A percentile compares a stretch with the other conserved stretches of the same genome.
Evolutionary conservation across 2,888 invertebrate species (phyloP).

Genomic region (Asteroscopus sphinx): DNA sequence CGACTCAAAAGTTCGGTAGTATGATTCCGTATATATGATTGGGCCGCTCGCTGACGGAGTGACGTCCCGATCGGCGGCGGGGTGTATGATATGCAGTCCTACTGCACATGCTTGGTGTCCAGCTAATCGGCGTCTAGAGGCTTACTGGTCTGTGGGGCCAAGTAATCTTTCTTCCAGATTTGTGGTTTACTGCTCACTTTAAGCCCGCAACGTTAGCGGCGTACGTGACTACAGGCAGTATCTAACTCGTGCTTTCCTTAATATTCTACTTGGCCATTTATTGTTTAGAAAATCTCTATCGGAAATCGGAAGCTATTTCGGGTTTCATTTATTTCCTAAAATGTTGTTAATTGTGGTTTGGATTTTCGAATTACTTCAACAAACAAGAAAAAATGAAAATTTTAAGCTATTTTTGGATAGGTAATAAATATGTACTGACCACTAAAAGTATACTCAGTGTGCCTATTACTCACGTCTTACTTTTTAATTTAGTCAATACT

Average conservation of each 20-base stretch:
- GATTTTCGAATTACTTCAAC: not conserved
- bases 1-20: no score
- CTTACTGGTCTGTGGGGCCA: conserved; percentile 17
- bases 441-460: no score
- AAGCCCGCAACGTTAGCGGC: conserved; percentile 30
- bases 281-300: conserved; percentile 9
- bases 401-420: not conserved
- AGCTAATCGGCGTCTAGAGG: no score
- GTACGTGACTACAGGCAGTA: conserved; percentile 28
- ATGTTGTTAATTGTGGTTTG: not conserved
- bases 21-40: no score
- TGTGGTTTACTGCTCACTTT: conserved; percentile 38
- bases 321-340: not conserved
- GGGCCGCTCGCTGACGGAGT: no score
- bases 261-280: conserved; percentile 28
- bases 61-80: no score
- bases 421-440: no score
- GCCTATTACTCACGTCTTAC: no score
- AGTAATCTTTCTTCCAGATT: conserved; percentile 37
- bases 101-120: no score
- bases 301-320: not conserved
- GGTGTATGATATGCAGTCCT: no score
- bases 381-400: conserved; percentile 1
- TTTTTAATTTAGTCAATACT: no score
- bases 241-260: conserved; percentile 21